phyloP scores from a whole-genome alignment of 53 echinoderm and acorn worm species.

The Apostichopus leukothele region DNA sequence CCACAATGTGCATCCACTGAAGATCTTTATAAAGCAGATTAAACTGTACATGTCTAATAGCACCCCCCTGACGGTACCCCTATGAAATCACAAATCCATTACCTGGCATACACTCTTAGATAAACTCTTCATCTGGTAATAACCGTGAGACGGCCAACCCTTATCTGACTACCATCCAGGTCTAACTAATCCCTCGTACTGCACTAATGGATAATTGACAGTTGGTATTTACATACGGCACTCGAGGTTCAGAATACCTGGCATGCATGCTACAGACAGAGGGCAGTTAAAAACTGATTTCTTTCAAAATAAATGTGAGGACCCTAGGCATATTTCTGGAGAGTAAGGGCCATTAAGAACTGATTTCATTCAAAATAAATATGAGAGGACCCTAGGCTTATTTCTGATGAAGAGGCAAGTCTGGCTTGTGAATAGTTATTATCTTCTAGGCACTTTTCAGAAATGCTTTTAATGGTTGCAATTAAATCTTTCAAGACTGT shows the following conservation, averaged over 20 bases:
- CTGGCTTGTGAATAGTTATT: no score
- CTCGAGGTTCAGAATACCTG: background rate
- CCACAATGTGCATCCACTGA: no score
- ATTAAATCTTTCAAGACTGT: no score
- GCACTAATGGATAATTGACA: slow-evolving; percentile 25
- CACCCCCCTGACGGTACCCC: background rate
- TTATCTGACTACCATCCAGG: slow-evolving; percentile 12
- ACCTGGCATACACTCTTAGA: background rate
- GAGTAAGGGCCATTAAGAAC: no score
- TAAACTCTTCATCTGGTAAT: background rate
- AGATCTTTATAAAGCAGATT: no score
- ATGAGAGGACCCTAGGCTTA: no score
- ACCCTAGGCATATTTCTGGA: background rate
- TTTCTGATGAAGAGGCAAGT: no score
- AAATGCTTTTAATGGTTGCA: no score
- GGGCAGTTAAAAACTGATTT: background rate
- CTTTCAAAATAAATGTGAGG: background rate
- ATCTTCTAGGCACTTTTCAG: no score
- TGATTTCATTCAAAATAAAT: no score
- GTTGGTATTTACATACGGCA: slow-evolving; percentile 4
- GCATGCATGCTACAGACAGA: background rate
- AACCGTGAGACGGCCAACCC: slow-evolving; percentile 7
- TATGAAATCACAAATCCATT: slow-evolving; percentile 15
- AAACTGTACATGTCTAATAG: no score
- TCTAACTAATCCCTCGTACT: slow-evolving; percentile 15